These are phyloP conservation scores for Darevskia mixta DNA, from an alignment of 2,797 vertebrate genomes.

Conservation along the genomic window DNA sequence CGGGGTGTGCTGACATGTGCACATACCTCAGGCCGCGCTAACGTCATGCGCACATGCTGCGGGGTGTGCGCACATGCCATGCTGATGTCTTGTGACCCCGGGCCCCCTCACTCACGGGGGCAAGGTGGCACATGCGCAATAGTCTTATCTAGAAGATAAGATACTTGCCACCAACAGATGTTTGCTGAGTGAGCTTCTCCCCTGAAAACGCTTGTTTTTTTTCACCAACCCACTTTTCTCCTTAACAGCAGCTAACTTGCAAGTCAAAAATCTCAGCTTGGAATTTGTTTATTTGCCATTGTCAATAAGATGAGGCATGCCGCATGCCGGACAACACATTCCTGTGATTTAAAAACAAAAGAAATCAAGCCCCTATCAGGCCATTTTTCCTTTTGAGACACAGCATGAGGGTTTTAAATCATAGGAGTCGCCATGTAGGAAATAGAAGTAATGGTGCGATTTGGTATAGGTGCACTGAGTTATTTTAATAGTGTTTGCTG, in stretches of 20 bases:
- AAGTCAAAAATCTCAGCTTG: slow-evolving; percentile 28
- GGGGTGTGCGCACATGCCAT: no score
- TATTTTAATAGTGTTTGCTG: slow-evolving; percentile 34
- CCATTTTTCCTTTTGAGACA: slow-evolving; percentile 19
- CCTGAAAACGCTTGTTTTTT: slow-evolving; percentile 40
- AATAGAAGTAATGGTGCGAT: background rate
- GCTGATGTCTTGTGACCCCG: no score
- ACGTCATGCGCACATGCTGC: no score
- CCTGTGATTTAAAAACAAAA: slow-evolving; percentile 28
- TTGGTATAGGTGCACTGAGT: slow-evolving; percentile 14
- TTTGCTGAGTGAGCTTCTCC: slow-evolving; percentile 9
- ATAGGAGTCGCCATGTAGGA: slow-evolving; percentile 22
- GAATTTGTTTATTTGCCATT: slow-evolving; percentile 24
- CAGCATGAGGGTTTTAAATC: slow-evolving; percentile 26
- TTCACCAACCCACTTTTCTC: slow-evolving; percentile 20
- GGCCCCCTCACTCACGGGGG: no score
- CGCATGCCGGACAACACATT: slow-evolving; percentile 34
- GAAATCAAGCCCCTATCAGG: slow-evolving; percentile 14
- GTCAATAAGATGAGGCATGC: slow-evolving; percentile 42
- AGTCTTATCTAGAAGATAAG: background rate
- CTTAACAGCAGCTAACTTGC: slow-evolving; percentile 20
- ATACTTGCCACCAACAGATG: slow-evolving; percentile 55
- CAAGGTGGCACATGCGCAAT: no score
- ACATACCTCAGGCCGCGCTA: no score
- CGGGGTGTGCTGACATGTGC: no score